Evolutionary conservation across 2,113 vertebrate genomes (phyloP), one percentile per base, ranked within the genome.

Genomic region (Amphiprion ocellaris): DNA sequence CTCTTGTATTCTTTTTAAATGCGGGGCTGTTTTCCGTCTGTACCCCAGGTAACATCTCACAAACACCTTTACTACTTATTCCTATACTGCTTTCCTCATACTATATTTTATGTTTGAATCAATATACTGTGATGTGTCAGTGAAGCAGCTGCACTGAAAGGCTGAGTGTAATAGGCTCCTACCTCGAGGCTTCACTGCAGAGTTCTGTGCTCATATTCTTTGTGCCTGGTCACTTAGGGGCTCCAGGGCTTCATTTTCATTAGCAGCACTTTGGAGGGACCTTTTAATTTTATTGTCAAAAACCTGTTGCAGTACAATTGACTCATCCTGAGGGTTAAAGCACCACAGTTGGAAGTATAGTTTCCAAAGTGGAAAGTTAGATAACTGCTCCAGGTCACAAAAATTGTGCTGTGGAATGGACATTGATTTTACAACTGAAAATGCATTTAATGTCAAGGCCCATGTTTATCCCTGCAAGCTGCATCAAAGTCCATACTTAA

Each of bases 391-490:
- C 39, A 61, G 72, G 62, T 74, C 74, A 75, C 79, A 83, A 81
- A 81, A 79, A 81, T 14, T 0, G 15, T 62, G 52, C 44, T 9
- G 60, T 61, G 78, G 90, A 94, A 94, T 89, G 85, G 92, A 87
- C 79, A 93, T 94, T 88, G 92, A 94, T 94, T 93, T 91, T 92
- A 89, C 74, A 88, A 86, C 85, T 86, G 81, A 90, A 88, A 62
- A 84, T 82, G 74, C 87, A 89, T 92, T 91, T 93, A 92, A 92
- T 93, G 93, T 90, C 63, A 79, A 77, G 75, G 77, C 62, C 28
- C 52, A 56, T 87, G 90, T 89, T 90, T 89, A 90, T 77, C 49
- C 33, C 68, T 39, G 68, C 83, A 81, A 85, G 78, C 83, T 81
- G 69, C 78, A 84, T 91, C 80, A 89, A 69, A 86, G 86, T 87